A percentile compares a stretch with the other conserved stretches of the same genome.
Evolutionary conservation across 2,113 vertebrate genomes (phyloP).

Genomic region (Pao palembangensis): DNA sequence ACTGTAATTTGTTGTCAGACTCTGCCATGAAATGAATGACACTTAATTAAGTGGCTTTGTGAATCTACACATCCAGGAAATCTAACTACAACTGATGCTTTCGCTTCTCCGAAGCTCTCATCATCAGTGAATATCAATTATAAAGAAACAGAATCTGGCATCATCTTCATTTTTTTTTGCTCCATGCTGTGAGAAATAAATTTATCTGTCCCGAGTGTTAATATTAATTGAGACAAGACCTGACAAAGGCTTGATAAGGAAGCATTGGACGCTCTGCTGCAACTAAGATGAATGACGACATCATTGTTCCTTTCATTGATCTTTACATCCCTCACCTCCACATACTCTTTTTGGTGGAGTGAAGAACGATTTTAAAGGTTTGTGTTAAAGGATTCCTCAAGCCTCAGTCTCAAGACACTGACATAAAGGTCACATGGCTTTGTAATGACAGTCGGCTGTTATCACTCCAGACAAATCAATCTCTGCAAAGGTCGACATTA

Average conservation of each 20-base stretch:
- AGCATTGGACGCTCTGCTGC: slow-evolving; percentile 37
- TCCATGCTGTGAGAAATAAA: slow-evolving; percentile 39
- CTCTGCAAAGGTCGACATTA: slow-evolving; percentile 96
- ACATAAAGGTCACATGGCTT: slow-evolving; percentile 89
- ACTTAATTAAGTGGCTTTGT: slow-evolving; percentile 14
- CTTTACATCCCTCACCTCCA: slow-evolving; percentile 59
- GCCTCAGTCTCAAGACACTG: slow-evolving; percentile 79
- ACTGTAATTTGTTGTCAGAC: neutral
- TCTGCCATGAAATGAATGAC: neutral
- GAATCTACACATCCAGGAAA: slow-evolving; percentile 10
- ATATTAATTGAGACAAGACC: slow-evolving; percentile 46
- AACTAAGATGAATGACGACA: slow-evolving; percentile 56
- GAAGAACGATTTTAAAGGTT: slow-evolving; percentile 79
- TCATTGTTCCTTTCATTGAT: slow-evolving; percentile 73
- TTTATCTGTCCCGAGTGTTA: slow-evolving; percentile 35
- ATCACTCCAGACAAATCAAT: slow-evolving; percentile 96
- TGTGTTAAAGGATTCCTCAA: slow-evolving; percentile 83
- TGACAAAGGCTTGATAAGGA: slow-evolving; percentile 51
- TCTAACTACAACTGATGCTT: slow-evolving; percentile 4
- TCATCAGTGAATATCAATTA: neutral
- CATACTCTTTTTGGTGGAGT: slow-evolving; percentile 76
- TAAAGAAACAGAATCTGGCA: slow-evolving; percentile 11
- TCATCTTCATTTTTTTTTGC: slow-evolving; percentile 27
- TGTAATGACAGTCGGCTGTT: slow-evolving; percentile 81
- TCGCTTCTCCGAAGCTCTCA: neutral